Base-by-base conservation (phyloP, 92 coral and sea anemone species). In the Chrysogorgia sp. region DNA sequence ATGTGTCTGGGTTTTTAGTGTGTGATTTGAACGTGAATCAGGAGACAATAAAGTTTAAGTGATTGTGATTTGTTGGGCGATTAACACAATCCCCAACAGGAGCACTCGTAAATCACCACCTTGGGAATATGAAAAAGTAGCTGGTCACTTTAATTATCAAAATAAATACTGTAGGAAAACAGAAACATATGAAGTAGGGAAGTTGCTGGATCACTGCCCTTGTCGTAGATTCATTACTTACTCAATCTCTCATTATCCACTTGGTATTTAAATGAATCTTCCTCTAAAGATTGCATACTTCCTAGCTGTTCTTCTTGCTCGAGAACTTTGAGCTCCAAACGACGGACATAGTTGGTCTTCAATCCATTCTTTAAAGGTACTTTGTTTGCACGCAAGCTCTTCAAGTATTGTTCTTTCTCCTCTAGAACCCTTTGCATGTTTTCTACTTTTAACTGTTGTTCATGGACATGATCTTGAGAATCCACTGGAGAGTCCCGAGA, bases 361-460 rank as follows among this genome's bases (percentile, higher is more conserved):
- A 55, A 45, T 19, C 50, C 43, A 40, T 32, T n/a, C 59, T 28
- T 84, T 58, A 86, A 87, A 17, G 91, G 66, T 68, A 68, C 87
- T 40, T 86, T 80, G 33, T 87, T 96, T 55, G 34, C 3, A 23
- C 79, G 63, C 34, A 92, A 47, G 40, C 81, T 83, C 70, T 66
- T 81, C 8, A 96, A 78, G 58, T 92, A 96, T 40, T 87, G 65
- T 49, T 92, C 96, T 81, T 89, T 92, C 10, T 83, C 83, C 23
- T 84, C 87, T 4, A 96, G 88, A 61, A 89, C 97, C 43, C 74
- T 85, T 72, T 96, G 96, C 56, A 92, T 92, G 56, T 61, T 60
- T 19, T 71, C 91, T 37, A 96, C 92, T 72, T 96, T 91, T 40
- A 86, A 96, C 55, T 96, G 99, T 34, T 96, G 97, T 47, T 86